Conservation (phyloP, 2,113 vertebrate species). For the Chloropsis hardwickii region DNA sequence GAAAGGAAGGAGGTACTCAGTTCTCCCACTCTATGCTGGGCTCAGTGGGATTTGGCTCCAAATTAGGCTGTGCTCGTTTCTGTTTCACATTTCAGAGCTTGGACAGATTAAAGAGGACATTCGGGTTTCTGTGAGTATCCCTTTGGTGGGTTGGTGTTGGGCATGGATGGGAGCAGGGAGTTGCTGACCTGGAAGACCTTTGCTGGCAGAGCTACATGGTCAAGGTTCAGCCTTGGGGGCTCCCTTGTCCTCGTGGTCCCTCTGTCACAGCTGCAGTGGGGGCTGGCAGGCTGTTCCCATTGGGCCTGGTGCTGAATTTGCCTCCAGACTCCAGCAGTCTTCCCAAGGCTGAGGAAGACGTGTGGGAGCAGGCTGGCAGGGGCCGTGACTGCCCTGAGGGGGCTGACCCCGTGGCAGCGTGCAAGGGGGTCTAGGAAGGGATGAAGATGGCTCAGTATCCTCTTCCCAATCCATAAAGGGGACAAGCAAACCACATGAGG, state of each 20-base stretch:
- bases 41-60: not conserved
- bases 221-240: not conserved
- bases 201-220: not conserved
- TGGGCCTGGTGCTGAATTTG: not conserved
- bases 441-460: not conserved
- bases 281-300: not conserved
- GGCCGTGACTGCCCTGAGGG: not conserved
- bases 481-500: not conserved
- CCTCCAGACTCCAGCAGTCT: not conserved
- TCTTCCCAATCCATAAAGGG: not conserved
- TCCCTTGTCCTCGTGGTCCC: not conserved
- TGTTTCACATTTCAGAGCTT: not conserved
- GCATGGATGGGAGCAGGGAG: not conserved
- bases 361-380: not conserved
- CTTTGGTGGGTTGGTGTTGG: not conserved
- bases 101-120: not conserved
- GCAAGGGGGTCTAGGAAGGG: too few relatives aligned
- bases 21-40: not conserved
- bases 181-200: not conserved
- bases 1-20: not conserved
- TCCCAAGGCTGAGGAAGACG: not conserved
- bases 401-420: accelerated
- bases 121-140: not conserved
- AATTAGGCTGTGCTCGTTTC: not conserved
- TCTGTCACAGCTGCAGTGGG: not conserved